Conservation (phyloP, 2,797 vertebrate species). For the Fratercula arctica region DNA sequence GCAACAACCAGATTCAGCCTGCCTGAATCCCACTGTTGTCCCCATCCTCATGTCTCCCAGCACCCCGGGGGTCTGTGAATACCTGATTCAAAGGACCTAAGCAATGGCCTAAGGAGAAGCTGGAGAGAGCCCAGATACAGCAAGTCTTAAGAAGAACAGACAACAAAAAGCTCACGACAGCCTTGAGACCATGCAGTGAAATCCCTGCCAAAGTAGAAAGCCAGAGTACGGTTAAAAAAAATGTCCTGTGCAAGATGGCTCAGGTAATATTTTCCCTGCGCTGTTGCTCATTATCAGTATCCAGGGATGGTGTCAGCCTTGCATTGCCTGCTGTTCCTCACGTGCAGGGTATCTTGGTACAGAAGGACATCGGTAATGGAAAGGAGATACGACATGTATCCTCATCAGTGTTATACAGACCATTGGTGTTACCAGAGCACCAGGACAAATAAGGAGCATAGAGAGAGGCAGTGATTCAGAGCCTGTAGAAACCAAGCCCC, state of each 20-base stretch:
- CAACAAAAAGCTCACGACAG: not conserved
- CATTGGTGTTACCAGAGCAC: not conserved
- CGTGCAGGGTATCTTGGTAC: not conserved
- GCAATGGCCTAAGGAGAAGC: not conserved
- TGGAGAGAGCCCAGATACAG: not conserved
- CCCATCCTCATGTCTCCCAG: not conserved
- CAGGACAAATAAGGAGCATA: not conserved
- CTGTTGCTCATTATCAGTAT: fast-evolving
- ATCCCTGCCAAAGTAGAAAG: not conserved
- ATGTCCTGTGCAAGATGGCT: not conserved
- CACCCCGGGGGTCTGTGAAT: not conserved
- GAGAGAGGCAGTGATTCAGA: not conserved
- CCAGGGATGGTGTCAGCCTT: not conserved
- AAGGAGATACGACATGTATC: not conserved
- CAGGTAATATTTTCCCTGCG: not conserved
- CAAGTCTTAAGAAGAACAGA: not conserved
- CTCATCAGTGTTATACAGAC: not conserved
- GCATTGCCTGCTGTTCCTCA: not conserved
- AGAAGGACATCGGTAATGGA: not conserved
- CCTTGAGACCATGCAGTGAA: not conserved
- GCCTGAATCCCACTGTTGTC: not conserved
- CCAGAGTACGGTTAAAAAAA: not conserved
- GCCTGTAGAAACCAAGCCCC: not conserved
- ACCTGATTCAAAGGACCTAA: not conserved
- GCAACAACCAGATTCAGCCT: not conserved